A percentile compares a stretch with the other conserved stretches of the same genome.
Evolutionary conservation across 2,113 vertebrate species (phyloP).

Genomic region (Lucifuga dentata): DNA sequence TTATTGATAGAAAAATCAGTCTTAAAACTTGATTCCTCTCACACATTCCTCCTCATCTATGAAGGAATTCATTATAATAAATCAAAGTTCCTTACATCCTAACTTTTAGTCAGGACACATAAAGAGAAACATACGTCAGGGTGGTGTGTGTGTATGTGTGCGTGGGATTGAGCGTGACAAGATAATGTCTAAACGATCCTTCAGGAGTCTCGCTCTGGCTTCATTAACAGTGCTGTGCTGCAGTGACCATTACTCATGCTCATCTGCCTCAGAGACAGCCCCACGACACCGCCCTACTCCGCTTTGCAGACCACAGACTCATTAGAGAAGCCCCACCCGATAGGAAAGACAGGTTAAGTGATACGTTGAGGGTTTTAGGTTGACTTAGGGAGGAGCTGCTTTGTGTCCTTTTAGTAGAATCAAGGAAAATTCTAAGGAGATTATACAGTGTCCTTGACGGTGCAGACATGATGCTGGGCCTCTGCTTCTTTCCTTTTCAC

Average conservation of each 20-base stretch:
- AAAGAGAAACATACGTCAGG: not conserved
- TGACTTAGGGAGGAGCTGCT: slow-evolving; percentile 9
- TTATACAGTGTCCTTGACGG: slow-evolving; percentile 14
- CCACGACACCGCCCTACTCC: not conserved
- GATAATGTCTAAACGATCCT: slow-evolving; percentile 51
- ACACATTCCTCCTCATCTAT: no score
- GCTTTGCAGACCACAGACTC: slow-evolving; percentile 49
- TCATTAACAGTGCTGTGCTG: slow-evolving; percentile 61
- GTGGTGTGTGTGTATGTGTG: no score
- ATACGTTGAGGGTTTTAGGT: slow-evolving; percentile 4
- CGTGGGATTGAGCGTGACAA: slow-evolving; percentile 18
- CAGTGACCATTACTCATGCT: slow-evolving; percentile 62
- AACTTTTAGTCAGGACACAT: no score
- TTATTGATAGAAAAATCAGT: no score
- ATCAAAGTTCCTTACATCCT: no score
- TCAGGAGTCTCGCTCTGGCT: slow-evolving; percentile 49
- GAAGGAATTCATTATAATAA: no score
- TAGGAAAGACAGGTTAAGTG: slow-evolving; percentile 32
- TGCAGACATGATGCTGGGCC: not conserved
- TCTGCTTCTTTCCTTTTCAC: no score
- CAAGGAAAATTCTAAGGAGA: slow-evolving; percentile 2
- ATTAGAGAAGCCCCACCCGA: slow-evolving; percentile 39
- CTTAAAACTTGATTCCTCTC: no score
- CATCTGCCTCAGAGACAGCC: slow-evolving; percentile 50
- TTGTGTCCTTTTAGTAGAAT: slow-evolving; percentile 30